Base-by-base conservation (phyloP, 2,797 vertebrate genomes). In the Gobionotothen gibberifrons region DNA sequence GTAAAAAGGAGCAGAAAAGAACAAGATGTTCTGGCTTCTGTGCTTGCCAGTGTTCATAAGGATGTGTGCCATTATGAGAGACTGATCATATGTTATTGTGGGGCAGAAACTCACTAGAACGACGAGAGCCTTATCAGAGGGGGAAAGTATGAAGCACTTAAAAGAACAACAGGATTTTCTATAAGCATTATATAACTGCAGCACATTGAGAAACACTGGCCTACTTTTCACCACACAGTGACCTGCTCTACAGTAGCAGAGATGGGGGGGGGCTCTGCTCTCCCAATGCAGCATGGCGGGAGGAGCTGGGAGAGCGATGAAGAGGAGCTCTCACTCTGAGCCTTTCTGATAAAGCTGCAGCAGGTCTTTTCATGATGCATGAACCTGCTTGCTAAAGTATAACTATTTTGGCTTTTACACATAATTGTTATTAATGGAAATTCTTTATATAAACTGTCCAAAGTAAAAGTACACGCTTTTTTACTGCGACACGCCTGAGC, bases 221-320 rank as follows among this genome's bases (percentile, higher is more conserved):
- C 94, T 93, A 94, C 84, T 94, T 95, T 91, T 73, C 78, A 78
- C 71, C 81, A 88, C 81, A 87, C 87, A 87, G 89, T 93, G 91
- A 93, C 92, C 89, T 91, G 91, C 89, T 90, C 90, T 86, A 87
- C 85, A 86, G 86, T 82, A 83, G 84, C 83, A 80, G 57, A 39
- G 65, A 44, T 22, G 60, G 32, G 43, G 22, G 39, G 55, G 82
- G 72, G 51, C 29, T 71, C 55, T 76, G 75, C 65, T 83, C 70
- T 74, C 60, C 71, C 72, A 73, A 79, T 87, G 90, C 83, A 83
- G 87, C 72, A 76, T 69, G 70, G 74, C 51, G 48, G 64, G 79
- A 84, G 84, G 65, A 82, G 77, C 77, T 15, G 58, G 51, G 70
- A 68, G 63, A 11, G 16, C 29, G 39, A 40, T 16, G 6, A 55